phyloP scores from a whole-genome alignment of 1,140 invertebrate genomes.

The Oryzaephilus surinamensis region DNA sequence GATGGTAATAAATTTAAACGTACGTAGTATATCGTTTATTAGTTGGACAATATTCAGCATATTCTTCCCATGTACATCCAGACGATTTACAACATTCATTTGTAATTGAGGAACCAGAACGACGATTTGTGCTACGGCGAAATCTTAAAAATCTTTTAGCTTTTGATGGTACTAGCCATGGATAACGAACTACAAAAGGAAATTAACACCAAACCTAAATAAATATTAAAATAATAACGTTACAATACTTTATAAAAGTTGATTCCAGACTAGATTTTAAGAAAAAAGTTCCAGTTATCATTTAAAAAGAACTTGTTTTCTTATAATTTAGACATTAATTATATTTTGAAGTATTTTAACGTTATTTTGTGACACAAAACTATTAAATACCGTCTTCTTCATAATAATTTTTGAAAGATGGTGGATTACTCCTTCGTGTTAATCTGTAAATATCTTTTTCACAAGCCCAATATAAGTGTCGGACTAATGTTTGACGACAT shows the following conservation, averaged over 20 bases:
- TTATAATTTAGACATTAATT: too few relatives aligned
- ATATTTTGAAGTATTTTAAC: too few relatives aligned
- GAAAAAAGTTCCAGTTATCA: too few relatives aligned
- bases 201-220: too few relatives aligned
- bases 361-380: too few relatives aligned
- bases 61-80: constrained; percentile 54
- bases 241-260: too few relatives aligned
- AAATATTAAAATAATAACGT: too few relatives aligned
- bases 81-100: constrained; percentile 46
- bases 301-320: too few relatives aligned
- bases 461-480: constrained; percentile 49
- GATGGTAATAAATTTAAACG: too few relatives aligned
- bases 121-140: constrained; percentile 17
- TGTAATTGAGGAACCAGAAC: constrained; percentile 40
- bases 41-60: constrained; percentile 51
- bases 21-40: constrained; percentile 37
- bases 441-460: constrained; percentile 49
- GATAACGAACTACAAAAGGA: too few relatives aligned
- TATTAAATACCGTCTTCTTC: constrained; percentile 16
- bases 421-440: constrained; percentile 35
- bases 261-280: not conserved
- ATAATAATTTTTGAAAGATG: constrained; percentile 5
- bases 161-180: constrained; percentile 33
- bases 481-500: constrained; percentile 43
- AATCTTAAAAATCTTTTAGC: constrained; percentile 35